Conservation (phyloP, 1,140 invertebrate genomes). For the Hyposmocoma kahamanoa region DNA sequence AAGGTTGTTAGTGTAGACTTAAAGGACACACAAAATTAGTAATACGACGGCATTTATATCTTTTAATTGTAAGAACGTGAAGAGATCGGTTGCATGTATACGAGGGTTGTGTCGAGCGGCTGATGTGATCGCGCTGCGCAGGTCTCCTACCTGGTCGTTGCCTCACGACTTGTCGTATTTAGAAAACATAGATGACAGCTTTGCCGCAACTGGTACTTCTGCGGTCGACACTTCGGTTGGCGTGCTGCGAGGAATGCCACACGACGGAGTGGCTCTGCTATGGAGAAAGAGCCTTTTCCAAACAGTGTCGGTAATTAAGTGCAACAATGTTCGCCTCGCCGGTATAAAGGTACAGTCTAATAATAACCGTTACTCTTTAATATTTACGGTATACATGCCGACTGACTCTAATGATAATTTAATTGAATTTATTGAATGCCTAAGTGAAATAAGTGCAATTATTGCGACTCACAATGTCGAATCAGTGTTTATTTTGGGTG, state of each 20-base stretch:
- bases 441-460: constrained; percentile 5
- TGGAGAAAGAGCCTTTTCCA: constrained; percentile 2
- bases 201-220: constrained; percentile 1
- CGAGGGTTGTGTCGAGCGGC: neutral
- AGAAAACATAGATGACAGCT: neutral
- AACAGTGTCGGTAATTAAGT: neutral
- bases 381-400: constrained; percentile 9
- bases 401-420: neutral
- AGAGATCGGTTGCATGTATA: neutral
- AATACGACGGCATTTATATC: neutral
- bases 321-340: neutral
- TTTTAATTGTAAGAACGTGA: neutral
- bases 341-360: neutral
- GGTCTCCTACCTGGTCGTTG: constrained; percentile 1
- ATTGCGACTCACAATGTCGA: constrained; percentile 6
- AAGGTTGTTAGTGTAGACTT: neutral
- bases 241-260: neutral
- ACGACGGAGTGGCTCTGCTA: constrained; percentile 5
- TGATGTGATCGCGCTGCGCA: constrained; percentile 1
- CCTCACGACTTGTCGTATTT: neutral
- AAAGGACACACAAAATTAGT: neutral
- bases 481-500: neutral
- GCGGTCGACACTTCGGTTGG: constrained; percentile 5
- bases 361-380: neutral
- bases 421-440: neutral